Base-by-base conservation (phyloP, 2,113 vertebrate genomes). In the Sylvilagus bachmani region DNA sequence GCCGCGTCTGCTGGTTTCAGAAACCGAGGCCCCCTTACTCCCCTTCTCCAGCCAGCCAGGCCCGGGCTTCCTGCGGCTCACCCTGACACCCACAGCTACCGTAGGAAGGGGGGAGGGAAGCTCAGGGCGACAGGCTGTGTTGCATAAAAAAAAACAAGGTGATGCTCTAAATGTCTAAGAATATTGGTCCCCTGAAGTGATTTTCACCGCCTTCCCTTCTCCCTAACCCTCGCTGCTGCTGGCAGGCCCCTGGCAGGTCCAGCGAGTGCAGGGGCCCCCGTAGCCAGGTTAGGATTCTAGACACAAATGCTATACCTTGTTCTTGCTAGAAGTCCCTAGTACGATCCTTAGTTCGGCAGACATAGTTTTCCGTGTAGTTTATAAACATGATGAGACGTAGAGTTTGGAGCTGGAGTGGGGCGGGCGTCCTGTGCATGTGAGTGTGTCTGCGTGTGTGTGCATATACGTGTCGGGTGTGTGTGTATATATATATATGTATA, bases 331-430 rank as follows among this genome's bases (percentile, higher is more conserved):
- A 98, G 97, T 97, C 93, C 95, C 97, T 96, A 83, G 79, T 97
- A 98, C 98, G 98, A 97, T 98, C 96, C 97, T 98, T 98, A 98
- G 98, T 99, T 99, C 98, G 98, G 99, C 98, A 99, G 99, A 99
- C 99, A 99, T 98, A 99, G 98, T 99, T 98, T 94, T 99, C 99
- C 98, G 84, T 99, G 99, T 98, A 99, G 96, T 99, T 99, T 99
- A 99, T 99, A 99, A 99, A 99, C 98, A 98, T 98, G 92, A 58
- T 97, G 95, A 98, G 98, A 98, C 98, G 96, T 98, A 98, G 96
- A 97, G 96, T 97, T 94, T 98, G 97, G 97, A 98, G 98, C 95
- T 7, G 96, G 96, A 96, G 94, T 92, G 94, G 96, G 90, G 49
- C 7, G 36, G 75, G 80, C 95, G 64, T 92, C 92, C 97, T 98